phyloP scores from a whole-genome alignment of 2,113 vertebrate genomes.

The Hypomesus transpacificus region DNA sequence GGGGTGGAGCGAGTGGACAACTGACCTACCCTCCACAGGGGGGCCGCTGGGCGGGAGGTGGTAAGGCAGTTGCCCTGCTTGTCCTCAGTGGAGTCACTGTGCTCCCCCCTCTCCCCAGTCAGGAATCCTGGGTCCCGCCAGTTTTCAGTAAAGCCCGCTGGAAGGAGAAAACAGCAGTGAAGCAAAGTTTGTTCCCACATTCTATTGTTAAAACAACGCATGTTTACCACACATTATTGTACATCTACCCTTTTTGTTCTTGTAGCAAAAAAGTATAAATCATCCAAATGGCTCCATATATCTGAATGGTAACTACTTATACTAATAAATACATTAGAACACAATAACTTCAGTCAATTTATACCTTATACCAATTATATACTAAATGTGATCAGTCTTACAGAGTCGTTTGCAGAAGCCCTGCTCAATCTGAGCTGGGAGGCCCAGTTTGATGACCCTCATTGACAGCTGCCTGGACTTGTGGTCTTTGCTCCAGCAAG shows the following conservation, averaged over 20 bases:
- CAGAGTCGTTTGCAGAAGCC: background rate
- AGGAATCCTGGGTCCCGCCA: background rate
- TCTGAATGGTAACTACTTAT: background rate
- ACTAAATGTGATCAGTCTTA: background rate
- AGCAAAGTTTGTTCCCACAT: too few species aligned
- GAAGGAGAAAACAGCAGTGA: background rate
- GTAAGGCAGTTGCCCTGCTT: background rate
- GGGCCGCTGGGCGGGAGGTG: background rate
- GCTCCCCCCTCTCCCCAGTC: background rate
- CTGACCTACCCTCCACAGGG: background rate
- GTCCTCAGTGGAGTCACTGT: background rate
- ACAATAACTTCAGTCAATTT: background rate
- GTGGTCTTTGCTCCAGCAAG: background rate
- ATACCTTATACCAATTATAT: too few species aligned
- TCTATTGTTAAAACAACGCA: too few species aligned
- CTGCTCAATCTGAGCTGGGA: background rate
- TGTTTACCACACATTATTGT: too few species aligned
- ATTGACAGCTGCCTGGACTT: background rate
- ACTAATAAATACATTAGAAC: background rate
- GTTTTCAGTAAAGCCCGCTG: background rate
- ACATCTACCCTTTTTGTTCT: too few species aligned
- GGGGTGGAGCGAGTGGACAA: background rate
- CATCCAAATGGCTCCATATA: too few species aligned
- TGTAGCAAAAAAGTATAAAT: too few species aligned
- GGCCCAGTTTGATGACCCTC: background rate